Conservation (phyloP, 2,113 vertebrate genomes). For the Psittacus erithacus region DNA sequence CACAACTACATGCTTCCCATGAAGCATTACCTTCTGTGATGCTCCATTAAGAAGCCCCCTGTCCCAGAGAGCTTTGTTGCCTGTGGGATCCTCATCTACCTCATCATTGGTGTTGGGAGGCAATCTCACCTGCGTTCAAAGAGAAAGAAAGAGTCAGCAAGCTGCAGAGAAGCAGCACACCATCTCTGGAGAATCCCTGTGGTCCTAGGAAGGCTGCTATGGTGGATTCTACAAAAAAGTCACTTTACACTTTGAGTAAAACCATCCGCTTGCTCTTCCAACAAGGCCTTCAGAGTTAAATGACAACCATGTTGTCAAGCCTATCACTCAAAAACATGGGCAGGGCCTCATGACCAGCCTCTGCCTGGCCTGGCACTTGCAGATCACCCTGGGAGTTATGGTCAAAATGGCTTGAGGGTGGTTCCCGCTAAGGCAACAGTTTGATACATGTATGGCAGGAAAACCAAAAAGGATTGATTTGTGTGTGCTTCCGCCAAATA, state of each 20-base stretch:
- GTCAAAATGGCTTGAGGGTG: not conserved
- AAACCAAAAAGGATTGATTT: not conserved
- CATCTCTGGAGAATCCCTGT: not conserved
- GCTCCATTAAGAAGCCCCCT: constrained; percentile 96
- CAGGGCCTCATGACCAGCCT: not conserved
- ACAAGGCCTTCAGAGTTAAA: not conserved
- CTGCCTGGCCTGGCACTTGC: not conserved
- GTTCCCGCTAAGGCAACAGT: not conserved
- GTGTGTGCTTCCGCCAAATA: not conserved
- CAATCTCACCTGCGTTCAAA: constrained; percentile 84
- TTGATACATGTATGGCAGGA: not conserved
- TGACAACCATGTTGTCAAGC: rapidly evolving
- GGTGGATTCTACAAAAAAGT: not conserved
- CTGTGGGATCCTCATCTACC: constrained; percentile 97
- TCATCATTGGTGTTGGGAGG: constrained; percentile 97
- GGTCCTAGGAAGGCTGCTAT: not conserved
- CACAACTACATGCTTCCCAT: rapidly evolving
- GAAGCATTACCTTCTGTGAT: constrained; percentile 90
- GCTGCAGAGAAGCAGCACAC: not conserved
- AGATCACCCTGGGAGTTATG: not conserved
- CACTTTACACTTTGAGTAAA: not conserved
- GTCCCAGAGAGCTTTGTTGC: constrained; percentile 98
- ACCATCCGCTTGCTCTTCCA: not conserved
- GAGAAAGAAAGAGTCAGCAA: not conserved
- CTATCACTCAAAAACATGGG: not conserved